phyloP scores from a whole-genome alignment of 2,797 vertebrate species.

The Vultur gryphus region DNA sequence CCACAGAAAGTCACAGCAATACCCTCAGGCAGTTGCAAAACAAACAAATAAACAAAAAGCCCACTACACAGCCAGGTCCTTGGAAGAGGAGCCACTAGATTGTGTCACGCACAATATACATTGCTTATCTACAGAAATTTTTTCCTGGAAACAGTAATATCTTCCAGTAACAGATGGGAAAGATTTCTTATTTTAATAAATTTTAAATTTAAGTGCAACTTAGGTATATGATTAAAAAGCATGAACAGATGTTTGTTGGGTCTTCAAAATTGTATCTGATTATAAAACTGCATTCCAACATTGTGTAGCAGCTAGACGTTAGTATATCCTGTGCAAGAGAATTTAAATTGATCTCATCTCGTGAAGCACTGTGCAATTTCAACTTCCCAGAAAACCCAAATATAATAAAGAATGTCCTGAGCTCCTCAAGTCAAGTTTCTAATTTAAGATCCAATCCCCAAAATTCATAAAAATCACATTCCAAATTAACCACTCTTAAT shows the following conservation, averaged over 20 bases:
- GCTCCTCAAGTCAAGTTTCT: not conserved
- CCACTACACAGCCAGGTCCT: not conserved
- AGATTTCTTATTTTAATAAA: not conserved
- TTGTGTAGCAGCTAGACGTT: not conserved
- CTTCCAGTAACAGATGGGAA: not conserved
- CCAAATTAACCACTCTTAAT: not conserved
- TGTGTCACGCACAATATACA: not conserved
- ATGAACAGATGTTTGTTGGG: not conserved
- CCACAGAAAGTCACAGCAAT: not conserved
- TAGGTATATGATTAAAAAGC: not conserved
- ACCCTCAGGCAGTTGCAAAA: not conserved
- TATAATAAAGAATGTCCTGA: not conserved
- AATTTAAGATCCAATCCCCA: not conserved
- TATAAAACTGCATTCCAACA: not conserved
- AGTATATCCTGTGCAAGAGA: not conserved
- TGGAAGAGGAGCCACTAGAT: not conserved
- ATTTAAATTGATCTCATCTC: not conserved
- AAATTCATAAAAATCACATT: not conserved
- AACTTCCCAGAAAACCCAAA: not conserved
- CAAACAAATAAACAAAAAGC: not conserved
- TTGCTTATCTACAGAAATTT: not conserved
- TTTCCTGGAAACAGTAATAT: not conserved
- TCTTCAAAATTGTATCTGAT: not conserved
- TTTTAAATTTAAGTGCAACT: not conserved
- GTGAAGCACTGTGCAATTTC: not conserved